Base-by-base conservation (phyloP, 2,888 invertebrate species). In the Petrolisthes manimaculis region DNA sequence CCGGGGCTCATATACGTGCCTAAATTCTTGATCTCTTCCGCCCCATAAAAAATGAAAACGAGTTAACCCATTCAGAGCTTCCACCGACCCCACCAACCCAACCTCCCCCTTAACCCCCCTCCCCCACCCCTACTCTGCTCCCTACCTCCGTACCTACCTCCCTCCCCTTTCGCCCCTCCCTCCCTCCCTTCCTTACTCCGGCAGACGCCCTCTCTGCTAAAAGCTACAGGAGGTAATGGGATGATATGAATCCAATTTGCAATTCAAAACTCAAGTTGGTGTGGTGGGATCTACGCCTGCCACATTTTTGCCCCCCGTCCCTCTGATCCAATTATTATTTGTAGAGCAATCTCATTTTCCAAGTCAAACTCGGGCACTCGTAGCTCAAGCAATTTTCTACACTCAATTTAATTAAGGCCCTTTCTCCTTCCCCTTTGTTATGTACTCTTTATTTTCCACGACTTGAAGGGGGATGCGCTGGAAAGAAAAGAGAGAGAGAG, bases 241-340 rank as follows among this genome's bases (percentile, higher is more conserved):
- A 84, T 74, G 54, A 84, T 81, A 80, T 74, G 84, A 84, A 80
- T 80, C 84, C 80, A 84, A 79, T 88, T 81, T 84, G 84, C 88
- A 88, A 88, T 88, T 88, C 88, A 84, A 88, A 88, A 88, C 56
- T 78, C 53, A 3, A 61, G 67, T 51, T 67, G n/a, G 37, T 67
- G 81, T 67, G 67, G 79, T 79, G 61, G 21, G 56, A 71, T 71
- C 71, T 71, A 71, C 71, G n/a, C 71, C 71, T 71, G n/a, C 71
- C 14, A 71, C 81, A 82, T 53, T n/a, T 37, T 67, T 69, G 12
- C 80, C 61, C 56, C 12, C 80, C 53, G 67, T 12, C 77, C 54
- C 53, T 61, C 56, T 67, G 14, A 83, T 78, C 86, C 69, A 83
- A 83, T 78, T 77, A 83, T 86, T 83, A 86, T 83, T 83, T 82